Percentiles rank a stretch among this genome's conserved stretches.
Evolutionary conservation across 2,888 invertebrate genomes (phyloP).

Genomic region (Phrixothrix hirtus): DNA sequence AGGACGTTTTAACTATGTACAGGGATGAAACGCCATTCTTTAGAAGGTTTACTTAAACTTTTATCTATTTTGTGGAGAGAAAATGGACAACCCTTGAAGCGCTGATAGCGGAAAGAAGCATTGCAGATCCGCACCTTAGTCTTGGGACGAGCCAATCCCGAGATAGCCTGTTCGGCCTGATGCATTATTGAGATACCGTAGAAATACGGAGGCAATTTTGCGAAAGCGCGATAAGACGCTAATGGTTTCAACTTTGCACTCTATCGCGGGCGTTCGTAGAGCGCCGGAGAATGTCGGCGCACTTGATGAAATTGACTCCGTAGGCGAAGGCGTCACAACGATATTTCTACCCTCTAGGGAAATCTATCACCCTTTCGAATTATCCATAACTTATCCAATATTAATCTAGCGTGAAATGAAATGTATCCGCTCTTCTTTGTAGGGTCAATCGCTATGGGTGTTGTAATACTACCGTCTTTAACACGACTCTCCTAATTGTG

Average conservation of each 20-base stretch:
- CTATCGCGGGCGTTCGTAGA: conserved; percentile 51
- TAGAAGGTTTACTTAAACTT: conserved; percentile 26
- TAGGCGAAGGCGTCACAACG: conserved; percentile 36
- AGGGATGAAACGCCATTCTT: conserved; percentile 31
- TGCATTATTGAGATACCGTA: conserved; percentile 50
- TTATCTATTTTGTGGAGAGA: conserved; percentile 26
- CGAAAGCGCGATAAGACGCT: conserved; percentile 60
- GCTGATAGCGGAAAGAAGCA: conserved; percentile 42
- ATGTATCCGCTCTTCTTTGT: conserved; percentile 46
- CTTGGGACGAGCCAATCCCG: conserved; percentile 33
- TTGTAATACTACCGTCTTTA: too few relatives aligned
- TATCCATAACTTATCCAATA: conserved; percentile 59
- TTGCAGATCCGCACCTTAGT: conserved; percentile 37
- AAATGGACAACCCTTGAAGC: conserved; percentile 35
- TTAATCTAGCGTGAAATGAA: conserved; percentile 60
- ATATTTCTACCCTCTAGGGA: conserved; percentile 49
- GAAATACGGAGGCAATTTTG: conserved; percentile 60
- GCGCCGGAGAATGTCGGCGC: conserved; percentile 36
- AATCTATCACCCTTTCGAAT: conserved; percentile 58
- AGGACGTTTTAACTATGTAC: conserved; percentile 24
- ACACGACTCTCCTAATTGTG: too few relatives aligned
- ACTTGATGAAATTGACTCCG: conserved; percentile 42
- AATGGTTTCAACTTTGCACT: conserved; percentile 65
- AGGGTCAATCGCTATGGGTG: conserved; percentile 49
- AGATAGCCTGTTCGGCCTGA: conserved; percentile 39